These are phyloP conservation scores for Nixonia krombeini DNA, from an alignment of 1,140 invertebrate genomes.

Conservation along the genomic window DNA sequence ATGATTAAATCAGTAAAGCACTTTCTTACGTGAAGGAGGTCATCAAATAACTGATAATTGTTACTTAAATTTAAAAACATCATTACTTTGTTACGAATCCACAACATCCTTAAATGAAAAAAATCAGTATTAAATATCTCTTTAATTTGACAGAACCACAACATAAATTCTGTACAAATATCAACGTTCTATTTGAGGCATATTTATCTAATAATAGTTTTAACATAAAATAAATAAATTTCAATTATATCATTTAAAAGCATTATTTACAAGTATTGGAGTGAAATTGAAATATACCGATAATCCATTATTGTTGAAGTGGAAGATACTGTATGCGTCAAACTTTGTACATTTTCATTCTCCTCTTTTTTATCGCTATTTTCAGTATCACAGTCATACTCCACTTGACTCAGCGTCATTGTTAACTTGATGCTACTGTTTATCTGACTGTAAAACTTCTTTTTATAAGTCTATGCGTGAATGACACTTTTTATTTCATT, in stretches of 20 bases:
- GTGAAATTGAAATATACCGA: conserved; percentile 37
- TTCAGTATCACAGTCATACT: not conserved
- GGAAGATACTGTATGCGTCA: not conserved
- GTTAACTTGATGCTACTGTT: too few relatives aligned
- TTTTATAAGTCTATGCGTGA: too few relatives aligned
- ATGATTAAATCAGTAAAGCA: conserved; percentile 14
- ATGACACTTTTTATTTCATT: too few relatives aligned
- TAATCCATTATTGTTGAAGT: conserved; percentile 34
- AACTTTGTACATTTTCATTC: conserved; percentile 15
- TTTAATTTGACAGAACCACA: too few relatives aligned
- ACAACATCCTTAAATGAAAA: conserved; percentile 53
- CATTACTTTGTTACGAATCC: conserved; percentile 62
- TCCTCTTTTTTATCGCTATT: conserved; percentile 2
- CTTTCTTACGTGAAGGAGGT: conserved; percentile 62
- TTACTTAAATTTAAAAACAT: conserved; percentile 54
- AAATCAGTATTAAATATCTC: not conserved
- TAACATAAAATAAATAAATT: too few relatives aligned
- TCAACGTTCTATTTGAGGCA: too few relatives aligned
- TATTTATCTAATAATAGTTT: too few relatives aligned
- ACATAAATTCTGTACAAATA: too few relatives aligned
- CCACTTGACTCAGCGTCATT: conserved; percentile 5
- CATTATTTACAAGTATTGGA: too few relatives aligned
- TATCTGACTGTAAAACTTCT: too few relatives aligned
- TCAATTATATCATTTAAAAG: too few relatives aligned
- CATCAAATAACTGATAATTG: conserved; percentile 54